phyloP scores from a whole-genome alignment of 2,113 vertebrate genomes.

The Seriola quinqueradiata region DNA sequence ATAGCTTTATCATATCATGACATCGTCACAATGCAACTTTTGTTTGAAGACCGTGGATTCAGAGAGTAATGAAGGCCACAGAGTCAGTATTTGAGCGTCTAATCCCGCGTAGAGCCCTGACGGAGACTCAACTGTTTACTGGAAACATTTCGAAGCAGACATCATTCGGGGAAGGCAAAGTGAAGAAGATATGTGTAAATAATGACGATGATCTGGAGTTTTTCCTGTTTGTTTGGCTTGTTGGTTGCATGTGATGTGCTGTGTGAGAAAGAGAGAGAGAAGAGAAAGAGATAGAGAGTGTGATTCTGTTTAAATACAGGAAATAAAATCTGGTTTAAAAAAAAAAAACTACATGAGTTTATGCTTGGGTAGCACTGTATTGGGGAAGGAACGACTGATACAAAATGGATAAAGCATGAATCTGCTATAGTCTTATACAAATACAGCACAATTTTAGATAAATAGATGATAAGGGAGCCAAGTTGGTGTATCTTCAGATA shows the following conservation, averaged over 20 bases:
- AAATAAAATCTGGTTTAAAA: no score
- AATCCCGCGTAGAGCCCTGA: conserved; percentile 74
- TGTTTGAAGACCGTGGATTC: conserved; percentile 78
- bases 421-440: background rate
- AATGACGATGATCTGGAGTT: conserved; percentile 73
- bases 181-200: conserved; percentile 75
- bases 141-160: conserved; percentile 81
- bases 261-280: conserved; percentile 6
- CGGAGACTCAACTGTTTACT: conserved; percentile 70
- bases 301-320: background rate
- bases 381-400: background rate
- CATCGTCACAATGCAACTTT: conserved; percentile 76
- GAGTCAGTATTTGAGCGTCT: conserved; percentile 80
- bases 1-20: conserved; percentile 80
- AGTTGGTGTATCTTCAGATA: no score
- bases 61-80: conserved; percentile 79
- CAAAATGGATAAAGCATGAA: conserved; percentile 4
- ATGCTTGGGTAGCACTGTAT: background rate
- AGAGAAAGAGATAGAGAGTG: background rate
- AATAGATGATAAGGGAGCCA: background rate
- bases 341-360: background rate
- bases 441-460: background rate
- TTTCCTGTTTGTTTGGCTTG: conserved; percentile 80
- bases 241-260: conserved; percentile 53
- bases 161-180: conserved; percentile 61